Evolutionary conservation across 35 echinoderm and acorn worm genomes (phyloP), one percentile per base, ranked within the genome.

Genomic region (Acanthaster planci): DNA sequence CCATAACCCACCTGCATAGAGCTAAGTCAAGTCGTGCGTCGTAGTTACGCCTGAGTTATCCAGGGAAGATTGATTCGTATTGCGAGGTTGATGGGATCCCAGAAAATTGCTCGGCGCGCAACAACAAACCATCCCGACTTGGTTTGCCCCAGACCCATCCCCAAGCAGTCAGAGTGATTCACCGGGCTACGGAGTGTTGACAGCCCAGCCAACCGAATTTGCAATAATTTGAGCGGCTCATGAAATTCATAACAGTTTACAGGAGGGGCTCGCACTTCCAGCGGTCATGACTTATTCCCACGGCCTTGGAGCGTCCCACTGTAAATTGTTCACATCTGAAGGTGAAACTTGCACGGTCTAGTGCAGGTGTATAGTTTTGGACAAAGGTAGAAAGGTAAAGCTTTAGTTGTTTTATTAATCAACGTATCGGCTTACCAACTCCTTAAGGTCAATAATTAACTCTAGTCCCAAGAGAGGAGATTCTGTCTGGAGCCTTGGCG

Each of bases 81-180:
- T 67, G 59, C 30, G 30, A 67, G 59, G 59, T 67, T 67, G 59
- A 67, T 67, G 59, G 59, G 59, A 4, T 67, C 59, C 59, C 59
- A 67, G 59, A 67, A 67, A 67, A 67, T 67, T 67, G 30, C 59
- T 27, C 21, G 14, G 23, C 59, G 59, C 59, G 30, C 59, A 47
- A 47, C 42, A 47, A 47, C 42, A 47, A 47, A 47, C 42, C 42
- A 4, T 47, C 4, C 12, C 42, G 12, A 47, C 42, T 47, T 47
- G 42, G 16, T 67, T 1, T 27, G 16, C 23, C 5, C 0, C 1
- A n/a, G 7, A 27, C 59, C 30, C 0, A 8, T 67, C 59, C 59
- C 59, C 18, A 5, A 67, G 59, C 59, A 31, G 59, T 67, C 59
- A 67, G 8, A 67, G 59, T 67, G 59, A 67, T 19, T 67, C 59